Conservation (phyloP, 2,888 invertebrate species). For the Hedychridium roseum region DNA sequence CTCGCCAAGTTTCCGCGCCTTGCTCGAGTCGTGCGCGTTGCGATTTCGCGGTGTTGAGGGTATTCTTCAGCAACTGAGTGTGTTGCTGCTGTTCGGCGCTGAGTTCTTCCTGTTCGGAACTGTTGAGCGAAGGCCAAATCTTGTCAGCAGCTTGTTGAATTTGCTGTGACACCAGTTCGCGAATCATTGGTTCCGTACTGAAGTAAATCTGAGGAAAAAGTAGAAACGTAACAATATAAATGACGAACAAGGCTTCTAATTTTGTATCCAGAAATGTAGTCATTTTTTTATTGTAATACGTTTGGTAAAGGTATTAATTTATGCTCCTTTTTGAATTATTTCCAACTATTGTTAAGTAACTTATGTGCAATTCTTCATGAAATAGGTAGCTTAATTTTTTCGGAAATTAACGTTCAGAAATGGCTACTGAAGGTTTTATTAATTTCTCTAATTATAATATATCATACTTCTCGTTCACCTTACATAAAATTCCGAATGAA, state of each 20-base stretch:
- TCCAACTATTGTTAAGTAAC: no score
- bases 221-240: not conserved
- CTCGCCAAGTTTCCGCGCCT: constrained; percentile 85
- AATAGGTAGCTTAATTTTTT: no score
- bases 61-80: constrained; percentile 82
- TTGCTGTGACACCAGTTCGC: constrained; percentile 81
- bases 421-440: no score
- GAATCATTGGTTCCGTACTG: constrained; percentile 78
- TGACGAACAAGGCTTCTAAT: no score
- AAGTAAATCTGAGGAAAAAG: constrained; percentile 71
- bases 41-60: constrained; percentile 83
- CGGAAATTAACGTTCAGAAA: no score
- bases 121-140: constrained; percentile 85
- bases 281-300: not conserved
- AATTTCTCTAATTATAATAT: not conserved
- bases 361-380: no score
- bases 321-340: not conserved
- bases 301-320: not conserved
- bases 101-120: constrained; percentile 83
- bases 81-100: constrained; percentile 83
- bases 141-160: constrained; percentile 87
- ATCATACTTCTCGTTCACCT: no score
- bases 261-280: no score
- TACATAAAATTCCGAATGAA: no score
- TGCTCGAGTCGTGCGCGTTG: constrained; percentile 82